Evolutionary conservation across 2,797 vertebrate species (phyloP), one percentile per base, ranked within the genome.

Genomic region (Darevskia mixta): DNA sequence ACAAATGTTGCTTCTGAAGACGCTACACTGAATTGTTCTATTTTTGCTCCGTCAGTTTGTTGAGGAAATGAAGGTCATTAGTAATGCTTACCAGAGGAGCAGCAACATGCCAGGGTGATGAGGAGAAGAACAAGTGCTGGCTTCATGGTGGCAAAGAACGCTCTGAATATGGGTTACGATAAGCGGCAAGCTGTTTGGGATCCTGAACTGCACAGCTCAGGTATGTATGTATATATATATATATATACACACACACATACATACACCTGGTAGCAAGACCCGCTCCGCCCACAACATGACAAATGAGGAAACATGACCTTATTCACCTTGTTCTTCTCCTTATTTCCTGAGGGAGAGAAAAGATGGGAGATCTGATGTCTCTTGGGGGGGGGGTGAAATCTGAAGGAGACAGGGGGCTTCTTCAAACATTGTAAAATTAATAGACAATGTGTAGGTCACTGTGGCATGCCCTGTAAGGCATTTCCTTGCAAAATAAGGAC

Each of bases 81-180:
- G 32, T 38, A 29, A 69, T 77, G 18, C 80, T 83, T 77, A 83
- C 86, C 80, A 55, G 80, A 83, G 32, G 41, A 83, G 18, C 41
- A 87, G 43, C 25, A 66, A 29, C 32, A 69, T 49, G 61, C 72
- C 61, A 83, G 23, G 23, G 41, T 77, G 43, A 83, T 6, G 15
- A 83, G 73, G n/a, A 69, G 72, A 55, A 87, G 61, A 6, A 55
- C n/a, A 35, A 78, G 41, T 2, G 25, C 27, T 61, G 77, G 86
- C 43, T 87, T 87, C 80, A 83, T 87, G 73, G 25, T 77, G 64
- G 25, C 77, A 73, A 45, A 67, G 43, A 38, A 71, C 1, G 27
- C 25, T 80, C 35, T 29, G 49, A 55, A 8, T 10, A 5, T 67
- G 61, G 38, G 23, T 38, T 45, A 69, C 64, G 18, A 27, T 15